Evolutionary conservation across 2,113 vertebrate species (phyloP), one percentile per base, ranked within the genome.

Genomic region (Pseudonaja textilis): DNA sequence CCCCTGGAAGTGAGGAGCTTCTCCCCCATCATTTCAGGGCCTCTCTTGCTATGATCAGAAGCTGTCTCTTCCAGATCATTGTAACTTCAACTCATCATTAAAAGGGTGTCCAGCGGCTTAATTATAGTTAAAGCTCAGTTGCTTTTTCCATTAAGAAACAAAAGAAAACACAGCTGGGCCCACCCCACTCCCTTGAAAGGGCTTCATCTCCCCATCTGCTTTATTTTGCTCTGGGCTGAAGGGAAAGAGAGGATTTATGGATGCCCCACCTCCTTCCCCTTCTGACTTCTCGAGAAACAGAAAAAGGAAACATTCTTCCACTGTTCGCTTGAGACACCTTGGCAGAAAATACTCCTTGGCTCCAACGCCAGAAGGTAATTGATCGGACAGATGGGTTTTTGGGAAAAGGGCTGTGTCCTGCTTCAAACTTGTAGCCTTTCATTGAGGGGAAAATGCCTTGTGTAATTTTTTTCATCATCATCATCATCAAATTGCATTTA

Each of bases 31-130:
- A 25, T 87, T 20, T 34, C 11, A 25, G n/a, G 64, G n/a, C 47
- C 85, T 7, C 56, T 23, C 1, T 1, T 4, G 45, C n/a, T 1
- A 6, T 42, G 74, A 52, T 57, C 86, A 52, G 12, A 47, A 45
- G 64, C 47, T 25, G 87, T 22, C 87, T 90, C 25, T 52, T 45
- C 69, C 42, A 91, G 86, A 94, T 90, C 91, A 39, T 47, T 94
- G 93, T 93, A 94, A 91, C 90, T 94, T 96, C 91, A 94, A 94
- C 85, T 85, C 34, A 61, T 92, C 81, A 26, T 88, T 94, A 88
- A 54, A 91, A 39, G 26, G 54, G 61, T 90, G 85, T 89, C 91
- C 89, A 56, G 47, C 59, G 57, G 64, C 85, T 88, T 47, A 88
- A 88, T 55, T 55, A 20, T 90, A 90, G 56, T 90, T 93, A 85